phyloP scores from a whole-genome alignment of 1,140 invertebrate genomes.

The Drosophila subpulchrella region DNA sequence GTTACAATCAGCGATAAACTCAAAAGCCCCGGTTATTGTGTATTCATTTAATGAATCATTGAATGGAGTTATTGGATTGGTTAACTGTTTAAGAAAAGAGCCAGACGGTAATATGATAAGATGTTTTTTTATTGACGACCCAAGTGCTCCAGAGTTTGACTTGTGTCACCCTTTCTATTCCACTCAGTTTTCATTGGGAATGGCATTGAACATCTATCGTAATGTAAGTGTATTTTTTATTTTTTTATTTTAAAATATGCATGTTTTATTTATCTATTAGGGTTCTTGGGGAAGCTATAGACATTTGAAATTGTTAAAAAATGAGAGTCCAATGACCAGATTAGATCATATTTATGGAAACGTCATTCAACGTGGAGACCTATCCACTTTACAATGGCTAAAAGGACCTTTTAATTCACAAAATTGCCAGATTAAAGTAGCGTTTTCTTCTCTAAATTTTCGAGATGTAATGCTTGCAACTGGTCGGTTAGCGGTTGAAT shows the following conservation, averaged over 20 bases:
- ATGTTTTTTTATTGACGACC: constrained; percentile 88
- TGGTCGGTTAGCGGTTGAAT: constrained; percentile 89
- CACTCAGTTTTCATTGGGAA: constrained; percentile 89
- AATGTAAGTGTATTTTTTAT: constrained; percentile 84
- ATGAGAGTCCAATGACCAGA: constrained; percentile 71
- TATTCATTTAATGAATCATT: constrained; percentile 87
- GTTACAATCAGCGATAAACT: constrained; percentile 85
- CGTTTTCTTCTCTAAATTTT: constrained; percentile 91
- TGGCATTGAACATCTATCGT: constrained; percentile 92
- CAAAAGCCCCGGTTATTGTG: constrained; percentile 85
- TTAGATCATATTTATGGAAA: constrained; percentile 91
- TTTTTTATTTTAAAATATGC: not conserved
- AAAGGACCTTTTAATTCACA: constrained; percentile 86
- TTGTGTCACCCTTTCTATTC: constrained; percentile 87
- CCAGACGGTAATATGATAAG: constrained; percentile 87
- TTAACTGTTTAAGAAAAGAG: constrained; percentile 90
- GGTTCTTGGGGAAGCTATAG: constrained; percentile 93
- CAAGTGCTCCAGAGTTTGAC: constrained; percentile 88
- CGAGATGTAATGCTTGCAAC: constrained; percentile 92
- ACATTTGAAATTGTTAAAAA: constrained; percentile 86
- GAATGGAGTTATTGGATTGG: constrained; percentile 93
- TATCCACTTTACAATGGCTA: constrained; percentile 94
- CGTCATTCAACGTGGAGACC: constrained; percentile 91
- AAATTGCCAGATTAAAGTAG: constrained; percentile 85
- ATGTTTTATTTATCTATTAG: constrained; percentile 58